Evolutionary conservation across 2,113 vertebrate genomes (phyloP), one percentile per base, ranked within the genome.

Genomic region (Nannospalax galili): DNA sequence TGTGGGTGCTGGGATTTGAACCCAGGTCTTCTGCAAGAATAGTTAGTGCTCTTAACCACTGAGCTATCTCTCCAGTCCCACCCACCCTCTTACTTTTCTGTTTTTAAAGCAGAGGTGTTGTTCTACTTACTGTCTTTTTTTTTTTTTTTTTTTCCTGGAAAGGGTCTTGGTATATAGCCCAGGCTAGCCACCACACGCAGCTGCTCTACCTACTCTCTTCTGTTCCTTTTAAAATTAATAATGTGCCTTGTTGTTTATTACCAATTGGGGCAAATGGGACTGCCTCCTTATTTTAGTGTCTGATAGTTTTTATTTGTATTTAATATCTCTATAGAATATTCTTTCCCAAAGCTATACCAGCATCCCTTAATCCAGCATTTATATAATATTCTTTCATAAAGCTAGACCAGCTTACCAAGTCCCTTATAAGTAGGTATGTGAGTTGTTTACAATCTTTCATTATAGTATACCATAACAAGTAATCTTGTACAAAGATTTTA

Each of bases 241-340:
- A 1, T 87, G 37, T 79, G 32, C 40, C 30, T 93, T 74, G 40
- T 32, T 64, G 58, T 37, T 92, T 22, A 48, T 80, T 86, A 74
- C 12, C 7, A 8, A 14, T 26, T 56, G 62, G 52, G 30, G 62
- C 62, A 93, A 96, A 75, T 30, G 80, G n/a, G 30, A 84, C 37
- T 64, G 37, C 42, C 22, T 91, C 11, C 60, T 75, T 88, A 88
- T 60, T 72, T 91, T 77, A 84, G 77, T 84, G 11, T 52, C 42
- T 35, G 60, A 64, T 26, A 3, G 52, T 81, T 91, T 78, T 40
- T 37, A 40, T 94, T 94, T 93, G 48, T 75, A 65, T 87, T 93
- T 91, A 84, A 22, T 86, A 79, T 35, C 48, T 87, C 12, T 56
- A 32, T 14, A 5, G 73, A 88, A 64, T 64, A 24, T 62, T 77